Evolutionary conservation across 2,113 vertebrate species (phyloP).

Genomic region (Myotis davidii): DNA sequence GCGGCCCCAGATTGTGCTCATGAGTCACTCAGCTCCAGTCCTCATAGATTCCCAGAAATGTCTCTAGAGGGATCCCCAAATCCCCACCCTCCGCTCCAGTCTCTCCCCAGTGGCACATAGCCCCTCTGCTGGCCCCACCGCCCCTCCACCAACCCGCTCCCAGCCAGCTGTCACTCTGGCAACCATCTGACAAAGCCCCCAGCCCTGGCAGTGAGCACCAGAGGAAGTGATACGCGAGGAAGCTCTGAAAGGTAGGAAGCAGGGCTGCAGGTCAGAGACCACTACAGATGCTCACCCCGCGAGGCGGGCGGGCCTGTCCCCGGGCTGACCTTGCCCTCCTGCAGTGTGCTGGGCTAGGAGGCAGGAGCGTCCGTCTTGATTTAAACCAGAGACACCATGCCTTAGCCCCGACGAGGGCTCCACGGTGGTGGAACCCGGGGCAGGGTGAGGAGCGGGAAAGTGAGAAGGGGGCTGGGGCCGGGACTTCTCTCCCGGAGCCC

Average conservation of each 20-base stretch:
- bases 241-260: neutral
- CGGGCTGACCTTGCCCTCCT: neutral
- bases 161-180: conserved; percentile 9
- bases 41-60: neutral
- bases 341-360: neutral
- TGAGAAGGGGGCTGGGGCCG: neutral
- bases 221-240: neutral
- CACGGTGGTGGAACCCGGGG: neutral
- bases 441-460: neutral
- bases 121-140: neutral
- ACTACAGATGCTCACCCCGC: neutral
- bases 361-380: neutral
- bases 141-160: neutral
- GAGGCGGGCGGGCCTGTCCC: neutral
- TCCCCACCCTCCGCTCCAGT: neutral
- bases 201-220: neutral
- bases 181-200: conserved; percentile 27
- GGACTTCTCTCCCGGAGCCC: neutral
- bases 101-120: neutral
- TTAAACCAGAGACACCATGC: neutral
- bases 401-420: neutral
- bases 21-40: neutral
- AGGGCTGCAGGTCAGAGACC: neutral
- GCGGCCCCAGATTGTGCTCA: neutral
- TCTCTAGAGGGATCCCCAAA: neutral